These are phyloP conservation scores for Muscicapa striata DNA, from an alignment of 2,797 vertebrate species.

Conservation along the genomic window DNA sequence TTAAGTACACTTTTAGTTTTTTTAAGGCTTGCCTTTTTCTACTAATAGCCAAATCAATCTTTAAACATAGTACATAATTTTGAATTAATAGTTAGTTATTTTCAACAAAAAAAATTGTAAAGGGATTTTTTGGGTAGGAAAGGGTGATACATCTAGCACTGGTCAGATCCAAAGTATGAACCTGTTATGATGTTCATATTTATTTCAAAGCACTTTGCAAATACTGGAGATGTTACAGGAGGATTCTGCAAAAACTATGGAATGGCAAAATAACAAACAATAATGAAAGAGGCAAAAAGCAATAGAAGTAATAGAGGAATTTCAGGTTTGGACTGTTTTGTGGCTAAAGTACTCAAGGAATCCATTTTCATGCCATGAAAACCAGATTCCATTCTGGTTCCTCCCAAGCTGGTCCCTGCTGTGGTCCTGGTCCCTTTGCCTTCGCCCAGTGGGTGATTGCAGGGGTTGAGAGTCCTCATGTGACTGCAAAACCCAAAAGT, in stretches of 20 bases:
- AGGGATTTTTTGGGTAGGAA: background rate
- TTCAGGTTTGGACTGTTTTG: background rate
- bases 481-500: background rate
- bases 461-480: background rate
- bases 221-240: background rate
- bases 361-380: background rate
- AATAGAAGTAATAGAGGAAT: background rate
- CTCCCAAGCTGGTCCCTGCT: background rate
- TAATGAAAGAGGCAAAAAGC: background rate
- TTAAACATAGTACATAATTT: background rate
- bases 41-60: background rate
- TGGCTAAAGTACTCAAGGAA: background rate
- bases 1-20: background rate
- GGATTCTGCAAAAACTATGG: background rate
- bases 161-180: background rate
- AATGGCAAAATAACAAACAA: background rate
- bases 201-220: background rate
- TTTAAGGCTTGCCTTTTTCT: background rate
- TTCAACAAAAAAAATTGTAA: background rate
- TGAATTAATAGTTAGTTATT: background rate
- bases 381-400: background rate
- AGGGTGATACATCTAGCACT: background rate
- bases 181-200: background rate
- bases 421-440: background rate
- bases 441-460: rapidly evolving